Evolutionary conservation across 2,113 vertebrate genomes (phyloP), one percentile per base, ranked within the genome.

Genomic region (Pelobates fuscus): DNA sequence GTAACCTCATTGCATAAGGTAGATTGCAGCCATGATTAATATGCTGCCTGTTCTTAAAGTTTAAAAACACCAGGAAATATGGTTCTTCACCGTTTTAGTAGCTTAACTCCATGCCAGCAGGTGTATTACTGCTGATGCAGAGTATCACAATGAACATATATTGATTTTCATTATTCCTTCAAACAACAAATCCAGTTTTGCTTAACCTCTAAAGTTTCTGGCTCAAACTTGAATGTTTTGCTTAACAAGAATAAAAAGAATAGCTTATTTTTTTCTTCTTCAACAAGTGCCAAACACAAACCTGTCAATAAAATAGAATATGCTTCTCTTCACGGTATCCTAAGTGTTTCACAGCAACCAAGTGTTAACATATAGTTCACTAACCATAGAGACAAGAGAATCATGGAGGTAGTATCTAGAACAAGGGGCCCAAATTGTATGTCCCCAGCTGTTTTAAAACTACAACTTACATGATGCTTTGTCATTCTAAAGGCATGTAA

Each of bases 101-200:
- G 59, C 59, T 30, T 29, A 61, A 30, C 27, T 5, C 10, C 59
- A 30, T 61, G 27, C 59, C 25, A 61, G 27, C 25, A 61, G 59
- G 27, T 49, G 44, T 49, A 61, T 18, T 61, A 61, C 15, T 61
- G 59, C 59, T 61, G 59, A 61, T 30, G 26, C 27, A 26, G 27
- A 30, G 15, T 30, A 17, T 61, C 6, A n/a, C 11, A 61, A 61
- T 2, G 18, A 61, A 23, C 24, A 17, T 61, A 30, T 61, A 61
- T 61, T 61, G 59, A 30, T 61, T 61, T 61, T 30, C 59, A 61
- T 61, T 30, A 61, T 30, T 61, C 27, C 17, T 61, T 24, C 27
- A 61, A 29, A 61, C 27, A 59, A 7, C 2, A n/a, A 4, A 3
- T 61, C 12, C 27, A 61, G 4, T 25, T 27, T 59, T 59, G 18